Evolutionary conservation across 2,888 invertebrate genomes (phyloP).

Genomic region (Sympetrum striolatum): DNA sequence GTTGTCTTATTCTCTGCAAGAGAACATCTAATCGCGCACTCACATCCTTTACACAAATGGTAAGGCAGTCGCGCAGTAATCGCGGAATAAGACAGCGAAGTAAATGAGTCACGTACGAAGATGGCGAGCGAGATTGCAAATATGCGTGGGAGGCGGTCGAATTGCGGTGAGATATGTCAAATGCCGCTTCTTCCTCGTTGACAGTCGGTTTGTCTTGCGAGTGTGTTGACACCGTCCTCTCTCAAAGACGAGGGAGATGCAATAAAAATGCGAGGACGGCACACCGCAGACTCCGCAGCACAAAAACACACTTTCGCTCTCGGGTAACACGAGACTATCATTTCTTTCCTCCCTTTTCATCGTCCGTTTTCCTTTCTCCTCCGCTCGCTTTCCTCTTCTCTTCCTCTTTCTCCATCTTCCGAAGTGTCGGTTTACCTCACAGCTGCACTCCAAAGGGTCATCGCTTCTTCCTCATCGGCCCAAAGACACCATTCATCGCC

Average conservation of each 20-base stretch:
- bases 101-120: not conserved
- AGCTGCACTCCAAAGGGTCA: not conserved
- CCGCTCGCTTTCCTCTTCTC: not conserved
- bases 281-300: constrained; percentile 19
- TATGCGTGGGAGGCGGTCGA: not conserved
- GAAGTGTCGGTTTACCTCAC: not conserved
- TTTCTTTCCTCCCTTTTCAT: not conserved
- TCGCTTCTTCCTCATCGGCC: no score
- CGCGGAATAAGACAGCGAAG: no score
- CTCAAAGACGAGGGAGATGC: no score
- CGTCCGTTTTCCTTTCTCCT: no score
- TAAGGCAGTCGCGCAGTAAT: no score
- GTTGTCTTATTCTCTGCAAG: no score
- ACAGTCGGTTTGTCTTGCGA: not conserved
- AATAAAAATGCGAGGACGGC: not conserved
- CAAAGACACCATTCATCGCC: no score
- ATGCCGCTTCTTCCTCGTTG: not conserved
- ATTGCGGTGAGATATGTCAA: constrained; percentile 14
- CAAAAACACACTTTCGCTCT: constrained; percentile 26
- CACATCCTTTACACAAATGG: no score
- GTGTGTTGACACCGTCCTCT: constrained; percentile 15
- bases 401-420: not conserved
- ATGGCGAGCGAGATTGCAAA: not conserved
- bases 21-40: no score
- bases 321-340: not conserved